phyloP scores from a whole-genome alignment of 1,140 invertebrate species.

The Drosophila baimaii region DNA sequence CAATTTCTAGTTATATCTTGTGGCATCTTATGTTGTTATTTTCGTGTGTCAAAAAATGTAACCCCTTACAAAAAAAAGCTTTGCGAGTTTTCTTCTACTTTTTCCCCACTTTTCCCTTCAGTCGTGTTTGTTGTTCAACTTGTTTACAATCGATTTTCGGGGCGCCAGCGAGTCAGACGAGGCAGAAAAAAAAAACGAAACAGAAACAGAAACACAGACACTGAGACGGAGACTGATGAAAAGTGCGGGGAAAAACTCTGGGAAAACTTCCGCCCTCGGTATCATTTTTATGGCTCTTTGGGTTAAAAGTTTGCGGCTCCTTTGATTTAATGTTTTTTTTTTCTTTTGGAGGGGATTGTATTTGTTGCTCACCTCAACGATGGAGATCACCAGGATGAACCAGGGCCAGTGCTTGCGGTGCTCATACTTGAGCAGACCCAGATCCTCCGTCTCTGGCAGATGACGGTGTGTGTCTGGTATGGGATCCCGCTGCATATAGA shows the following conservation, averaged over 20 bases:
- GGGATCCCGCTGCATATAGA: slow-evolving; percentile 75
- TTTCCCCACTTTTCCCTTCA: slow-evolving; percentile 27
- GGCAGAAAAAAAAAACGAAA: slow-evolving; percentile 25
- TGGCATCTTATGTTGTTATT: slow-evolving; percentile 1
- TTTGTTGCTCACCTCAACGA: slow-evolving; percentile 91
- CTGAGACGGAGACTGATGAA: slow-evolving; percentile 14
- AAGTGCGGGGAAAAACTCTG: slow-evolving; percentile 19
- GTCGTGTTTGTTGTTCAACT: slow-evolving; percentile 57
- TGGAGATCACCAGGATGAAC: slow-evolving; percentile 93
- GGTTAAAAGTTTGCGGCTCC: slow-evolving; percentile 69
- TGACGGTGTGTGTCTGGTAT: slow-evolving; percentile 17
- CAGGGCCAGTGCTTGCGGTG: slow-evolving; percentile 86
- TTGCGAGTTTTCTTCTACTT: slow-evolving; percentile 18
- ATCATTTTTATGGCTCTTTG: slow-evolving; percentile 77
- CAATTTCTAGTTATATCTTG: slow-evolving; percentile 16
- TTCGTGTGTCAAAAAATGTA: not conserved
- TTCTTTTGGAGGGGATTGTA: not conserved
- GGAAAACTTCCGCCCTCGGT: slow-evolving; percentile 40
- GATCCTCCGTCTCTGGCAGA: slow-evolving; percentile 48
- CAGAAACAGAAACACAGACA: slow-evolving; percentile 16
- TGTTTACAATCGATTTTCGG: slow-evolving; percentile 83
- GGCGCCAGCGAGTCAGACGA: slow-evolving; percentile 74
- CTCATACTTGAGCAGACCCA: slow-evolving; percentile 68
- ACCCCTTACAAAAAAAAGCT: slow-evolving; percentile 19
- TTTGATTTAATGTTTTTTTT: slow-evolving; percentile 34